phyloP scores from a whole-genome alignment of 2,113 vertebrate species.

The Lepisosteus osseus region DNA sequence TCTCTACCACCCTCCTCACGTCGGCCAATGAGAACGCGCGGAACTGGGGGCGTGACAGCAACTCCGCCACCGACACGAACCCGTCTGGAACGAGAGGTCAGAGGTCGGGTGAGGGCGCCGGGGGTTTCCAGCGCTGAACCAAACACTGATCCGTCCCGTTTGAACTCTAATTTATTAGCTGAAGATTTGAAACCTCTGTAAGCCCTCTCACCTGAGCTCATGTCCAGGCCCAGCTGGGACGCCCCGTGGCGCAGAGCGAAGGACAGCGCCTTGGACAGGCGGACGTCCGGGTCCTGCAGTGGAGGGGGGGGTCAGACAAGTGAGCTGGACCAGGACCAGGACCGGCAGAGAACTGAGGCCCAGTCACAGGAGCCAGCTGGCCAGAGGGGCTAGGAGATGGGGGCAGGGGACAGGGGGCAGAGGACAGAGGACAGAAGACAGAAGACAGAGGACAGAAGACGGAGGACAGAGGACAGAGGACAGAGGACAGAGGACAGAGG shows the following conservation, averaged over 20 bases:
- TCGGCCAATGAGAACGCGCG: slow-evolving; percentile 66
- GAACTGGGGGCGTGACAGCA: slow-evolving; percentile 74
- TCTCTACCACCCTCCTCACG: slow-evolving; percentile 68
- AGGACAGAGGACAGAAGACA: too few relatives aligned
- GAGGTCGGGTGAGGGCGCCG: not conserved
- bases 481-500: too few relatives aligned
- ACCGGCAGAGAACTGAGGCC: not conserved
- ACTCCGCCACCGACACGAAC: slow-evolving; percentile 67
- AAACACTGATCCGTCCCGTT: too few relatives aligned
- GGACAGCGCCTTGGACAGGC: slow-evolving; percentile 75
- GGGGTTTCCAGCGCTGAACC: not conserved
- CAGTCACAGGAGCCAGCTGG: too few relatives aligned
- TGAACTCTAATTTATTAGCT: too few relatives aligned
- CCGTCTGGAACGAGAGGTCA: slow-evolving; percentile 63
- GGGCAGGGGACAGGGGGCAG: too few relatives aligned
- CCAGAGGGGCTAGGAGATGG: too few relatives aligned
- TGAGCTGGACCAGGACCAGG: not conserved
- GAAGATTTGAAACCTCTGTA: too few relatives aligned
- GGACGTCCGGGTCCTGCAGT: slow-evolving; percentile 67
- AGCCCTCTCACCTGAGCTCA: slow-evolving; percentile 66
- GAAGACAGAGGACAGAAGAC: too few relatives aligned
- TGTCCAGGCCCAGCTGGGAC: slow-evolving; percentile 67
- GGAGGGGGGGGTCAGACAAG: not conserved
- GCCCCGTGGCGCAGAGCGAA: slow-evolving; percentile 81
- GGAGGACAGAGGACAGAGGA: too few relatives aligned